Evolutionary conservation across 2,888 invertebrate genomes (phyloP).

Genomic region (Linyphia triangularis): DNA sequence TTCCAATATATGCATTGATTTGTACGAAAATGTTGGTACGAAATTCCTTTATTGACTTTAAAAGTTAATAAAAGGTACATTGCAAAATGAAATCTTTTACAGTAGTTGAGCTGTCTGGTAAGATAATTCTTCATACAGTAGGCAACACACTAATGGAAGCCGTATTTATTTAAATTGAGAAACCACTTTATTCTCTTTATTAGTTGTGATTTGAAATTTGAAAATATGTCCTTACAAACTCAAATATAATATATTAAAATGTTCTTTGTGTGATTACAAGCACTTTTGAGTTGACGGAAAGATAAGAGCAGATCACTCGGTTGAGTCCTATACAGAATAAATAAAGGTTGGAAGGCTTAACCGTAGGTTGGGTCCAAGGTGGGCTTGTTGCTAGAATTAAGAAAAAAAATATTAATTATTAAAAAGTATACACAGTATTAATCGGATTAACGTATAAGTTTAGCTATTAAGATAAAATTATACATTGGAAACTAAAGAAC

Average conservation of each 20-base stretch:
- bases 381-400: conserved; percentile 75
- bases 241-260: conserved; percentile 24
- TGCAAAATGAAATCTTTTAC: neutral
- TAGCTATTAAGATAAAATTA: no score
- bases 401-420: neutral
- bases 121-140: neutral
- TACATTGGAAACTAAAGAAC: no score
- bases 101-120: neutral
- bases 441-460: no score
- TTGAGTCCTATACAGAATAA: conserved; percentile 74
- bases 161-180: neutral
- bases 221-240: neutral
- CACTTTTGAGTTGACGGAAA: conserved; percentile 57
- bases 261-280: conserved; percentile 42
- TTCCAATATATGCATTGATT: conserved; percentile 5
- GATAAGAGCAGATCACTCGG: conserved; percentile 66
- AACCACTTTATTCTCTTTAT: no score
- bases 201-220: conserved; percentile 8
- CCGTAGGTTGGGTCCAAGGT: conserved; percentile 75
- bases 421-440: no score
- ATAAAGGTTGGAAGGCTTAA: conserved; percentile 68
- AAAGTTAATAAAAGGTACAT: conserved; percentile 29
- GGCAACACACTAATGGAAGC: neutral
- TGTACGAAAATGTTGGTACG: conserved; percentile 28
- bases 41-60: conserved; percentile 42